Percentiles rank a stretch among this genome's conserved stretches.
Evolutionary conservation across 2,797 vertebrate species (phyloP).

Genomic region (Spheniscus humboldti): DNA sequence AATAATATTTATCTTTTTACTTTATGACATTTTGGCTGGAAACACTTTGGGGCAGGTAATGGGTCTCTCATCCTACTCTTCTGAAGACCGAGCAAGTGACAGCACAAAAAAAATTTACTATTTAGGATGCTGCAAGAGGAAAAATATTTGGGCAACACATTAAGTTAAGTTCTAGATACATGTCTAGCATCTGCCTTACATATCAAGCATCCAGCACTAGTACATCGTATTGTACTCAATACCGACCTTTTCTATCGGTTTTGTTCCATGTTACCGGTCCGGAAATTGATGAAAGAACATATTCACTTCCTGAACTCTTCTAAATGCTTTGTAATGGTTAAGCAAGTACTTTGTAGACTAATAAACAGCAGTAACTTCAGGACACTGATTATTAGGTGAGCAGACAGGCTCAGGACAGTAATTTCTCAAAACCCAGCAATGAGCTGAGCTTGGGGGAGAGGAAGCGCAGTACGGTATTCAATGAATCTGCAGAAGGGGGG

Average conservation of each 20-base stretch:
- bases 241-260: neutral
- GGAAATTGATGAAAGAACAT: neutral
- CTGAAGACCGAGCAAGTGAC: neutral
- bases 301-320: neutral
- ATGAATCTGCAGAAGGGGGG: neutral
- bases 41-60: neutral
- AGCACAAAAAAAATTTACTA: neutral
- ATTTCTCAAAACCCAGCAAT: neutral
- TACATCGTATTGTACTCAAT: neutral
- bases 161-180: neutral
- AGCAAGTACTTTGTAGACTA: neutral
- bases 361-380: neutral
- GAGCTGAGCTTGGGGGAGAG: neutral
- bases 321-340: neutral
- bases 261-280: neutral
- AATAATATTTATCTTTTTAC: neutral
- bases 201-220: neutral
- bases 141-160: neutral
- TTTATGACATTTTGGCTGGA: neutral
- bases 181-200: neutral
- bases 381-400: neutral
- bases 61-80: neutral
- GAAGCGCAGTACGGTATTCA: neutral
- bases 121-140: neutral
- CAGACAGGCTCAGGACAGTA: neutral